Evolutionary conservation across 53 echinoderm and acorn worm species (phyloP), one percentile per base, ranked within the genome.

Genomic region (Apostichopus leukothele): DNA sequence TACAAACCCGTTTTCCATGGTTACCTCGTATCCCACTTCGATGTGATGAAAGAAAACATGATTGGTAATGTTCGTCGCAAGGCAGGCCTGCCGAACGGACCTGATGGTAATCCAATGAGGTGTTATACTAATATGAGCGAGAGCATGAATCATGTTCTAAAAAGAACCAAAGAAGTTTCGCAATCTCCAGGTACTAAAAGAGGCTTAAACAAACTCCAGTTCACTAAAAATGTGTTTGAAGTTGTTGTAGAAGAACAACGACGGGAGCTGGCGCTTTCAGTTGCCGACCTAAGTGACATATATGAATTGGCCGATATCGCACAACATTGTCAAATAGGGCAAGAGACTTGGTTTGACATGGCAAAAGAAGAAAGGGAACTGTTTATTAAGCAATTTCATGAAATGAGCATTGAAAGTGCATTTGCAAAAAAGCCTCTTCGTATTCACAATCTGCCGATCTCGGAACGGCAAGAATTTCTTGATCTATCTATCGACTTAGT

Each of bases 241-340:
- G 10, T 21, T 5, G 55, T 74, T 4, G 26, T 88, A 10, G 88
- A 88, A 52, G 22, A 73, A 8, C 76, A 88, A 19, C 18, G 75
- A 74, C 55, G 55, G 9, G 74, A 88, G 75, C 12, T 88, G 50
- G 21, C 74, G 20, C 57, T 88, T 54, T 75, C 88, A 39, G 0
- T 71, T 7, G 74, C 74, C 52, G 88, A 57, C 57, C 75, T 88
- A 7, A 75, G 88, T 74, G 88, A 88, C 59, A n/a, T n/a, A 74
- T 52, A 74, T 14, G 88, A 88, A 54, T 14, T 88, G 61, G 89
- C 78, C 14, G 77, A 76, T 8, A 16, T 76, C 59, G 77, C 78
- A 13, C 4, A 76, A 77, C 59, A 88, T n/a, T 77, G 76, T 20
- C n/a, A 19, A 14, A 39, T 88, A 5, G 26, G 59, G 12, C 77